These are phyloP conservation scores for Opisthocomus hoazin DNA, from an alignment of 2,113 vertebrate genomes.

Conservation along the genomic window DNA sequence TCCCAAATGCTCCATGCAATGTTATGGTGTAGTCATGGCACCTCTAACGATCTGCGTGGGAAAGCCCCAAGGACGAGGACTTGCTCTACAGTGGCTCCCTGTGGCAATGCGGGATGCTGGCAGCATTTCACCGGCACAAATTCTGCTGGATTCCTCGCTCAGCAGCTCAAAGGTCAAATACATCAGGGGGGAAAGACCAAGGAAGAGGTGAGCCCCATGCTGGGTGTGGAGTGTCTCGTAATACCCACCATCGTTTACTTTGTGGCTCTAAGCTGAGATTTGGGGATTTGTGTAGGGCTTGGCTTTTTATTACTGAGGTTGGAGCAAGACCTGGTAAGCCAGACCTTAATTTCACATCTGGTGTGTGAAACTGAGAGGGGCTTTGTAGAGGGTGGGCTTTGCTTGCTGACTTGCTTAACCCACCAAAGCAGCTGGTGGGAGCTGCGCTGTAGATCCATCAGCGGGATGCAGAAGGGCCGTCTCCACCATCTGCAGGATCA, in stretches of 20 bases:
- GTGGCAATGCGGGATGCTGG: neutral
- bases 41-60: rapidly evolving
- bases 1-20: neutral
- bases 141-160: neutral
- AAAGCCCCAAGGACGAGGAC: neutral
- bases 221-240: neutral
- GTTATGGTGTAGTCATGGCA: neutral
- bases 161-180: neutral
- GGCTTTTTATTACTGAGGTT: neutral
- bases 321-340: neutral
- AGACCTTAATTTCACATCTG: too few species aligned
- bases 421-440: neutral
- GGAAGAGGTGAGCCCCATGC: rapidly evolving
- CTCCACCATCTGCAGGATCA: neutral
- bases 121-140: neutral
- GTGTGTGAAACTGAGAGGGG: neutral
- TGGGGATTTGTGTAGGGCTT: neutral
- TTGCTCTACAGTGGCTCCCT: neutral
- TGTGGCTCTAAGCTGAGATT: neutral
- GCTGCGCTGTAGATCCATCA: neutral
- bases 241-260: neutral
- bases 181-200: neutral
- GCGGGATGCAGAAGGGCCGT: neutral
- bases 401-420: neutral
- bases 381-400: neutral